A percentile compares a stretch with the other conserved stretches of the same genome.
These are phyloP conservation scores for Isaurus tuberculatus DNA, from an alignment of 92 coral and sea anemone species.

Conservation along the genomic window DNA sequence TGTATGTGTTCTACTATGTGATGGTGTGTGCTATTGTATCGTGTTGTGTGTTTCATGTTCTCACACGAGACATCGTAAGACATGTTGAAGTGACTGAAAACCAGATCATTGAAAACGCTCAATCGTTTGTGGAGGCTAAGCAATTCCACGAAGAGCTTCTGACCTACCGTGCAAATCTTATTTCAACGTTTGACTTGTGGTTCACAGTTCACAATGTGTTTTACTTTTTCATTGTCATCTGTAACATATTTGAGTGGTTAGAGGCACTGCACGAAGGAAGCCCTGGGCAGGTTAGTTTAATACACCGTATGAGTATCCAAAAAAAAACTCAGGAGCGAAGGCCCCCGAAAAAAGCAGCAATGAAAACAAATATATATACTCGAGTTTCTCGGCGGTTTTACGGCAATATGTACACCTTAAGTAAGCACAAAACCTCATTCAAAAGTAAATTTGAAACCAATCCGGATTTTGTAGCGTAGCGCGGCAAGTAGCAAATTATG, in stretches of 20 bases:
- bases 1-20: conserved; percentile 57
- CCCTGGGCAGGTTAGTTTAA: conserved; percentile 32
- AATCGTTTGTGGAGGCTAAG: conserved; percentile 54
- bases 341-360: no score
- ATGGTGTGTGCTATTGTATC: conserved; percentile 65
- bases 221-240: conserved; percentile 67
- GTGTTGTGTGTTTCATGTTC: conserved; percentile 64
- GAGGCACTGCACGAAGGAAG: conserved; percentile 44
- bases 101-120: conserved; percentile 42
- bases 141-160: conserved; percentile 58
- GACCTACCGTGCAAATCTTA: conserved; percentile 56
- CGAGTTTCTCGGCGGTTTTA: no score
- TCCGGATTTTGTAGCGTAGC: no score
- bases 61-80: conserved; percentile 66
- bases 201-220: conserved; percentile 68
- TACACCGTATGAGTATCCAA: no score
- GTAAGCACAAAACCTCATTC: no score
- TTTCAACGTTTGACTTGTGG: conserved; percentile 65
- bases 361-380: no score
- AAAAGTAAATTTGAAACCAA: no score
- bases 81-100: conserved; percentile 57
- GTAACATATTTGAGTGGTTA: conserved; percentile 69
- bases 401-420: no score
- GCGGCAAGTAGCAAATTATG: no score
- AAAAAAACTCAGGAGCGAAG: no score